These are phyloP conservation scores for Melitaea cinxia DNA, from an alignment of 1,140 invertebrate genomes.

Conservation along the genomic window DNA sequence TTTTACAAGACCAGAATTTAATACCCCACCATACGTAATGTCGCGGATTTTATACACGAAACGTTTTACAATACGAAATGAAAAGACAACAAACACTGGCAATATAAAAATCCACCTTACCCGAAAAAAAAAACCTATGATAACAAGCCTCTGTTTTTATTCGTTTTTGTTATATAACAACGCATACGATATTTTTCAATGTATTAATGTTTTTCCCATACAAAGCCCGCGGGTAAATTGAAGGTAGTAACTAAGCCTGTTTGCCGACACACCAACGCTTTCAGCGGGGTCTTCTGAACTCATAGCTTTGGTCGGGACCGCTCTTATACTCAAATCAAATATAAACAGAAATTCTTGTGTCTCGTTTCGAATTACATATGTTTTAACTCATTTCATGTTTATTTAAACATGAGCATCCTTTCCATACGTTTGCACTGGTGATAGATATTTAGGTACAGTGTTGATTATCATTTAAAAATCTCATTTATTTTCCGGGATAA, in stretches of 20 bases:
- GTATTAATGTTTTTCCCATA: slow-evolving; percentile 36
- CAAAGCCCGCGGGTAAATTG: slow-evolving; percentile 43
- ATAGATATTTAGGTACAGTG: neutral
- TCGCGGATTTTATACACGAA: neutral
- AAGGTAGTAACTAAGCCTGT: slow-evolving; percentile 57
- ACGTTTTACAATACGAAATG: slow-evolving; percentile 13
- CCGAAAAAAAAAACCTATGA: neutral
- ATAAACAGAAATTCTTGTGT: slow-evolving; percentile 47
- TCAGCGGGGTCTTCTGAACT: slow-evolving; percentile 42
- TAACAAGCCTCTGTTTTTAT: slow-evolving; percentile 12
- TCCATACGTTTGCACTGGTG: neutral
- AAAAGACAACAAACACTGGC: slow-evolving; percentile 19
- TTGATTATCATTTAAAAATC: neutral
- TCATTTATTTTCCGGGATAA: no score
- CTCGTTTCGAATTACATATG: slow-evolving; percentile 25
- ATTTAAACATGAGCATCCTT: neutral
- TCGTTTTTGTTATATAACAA: slow-evolving; percentile 6
- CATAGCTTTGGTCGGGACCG: slow-evolving; percentile 36
- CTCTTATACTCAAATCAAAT: slow-evolving; percentile 57
- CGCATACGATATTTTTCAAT: slow-evolving; percentile 17
- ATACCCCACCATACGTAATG: neutral
- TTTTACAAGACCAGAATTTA: neutral
- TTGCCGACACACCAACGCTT: slow-evolving; percentile 60
- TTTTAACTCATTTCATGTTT: slow-evolving; percentile 25
- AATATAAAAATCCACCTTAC: slow-evolving; percentile 13